phyloP scores from a whole-genome alignment of 2,797 vertebrate species.

The Ciconia nigra region DNA sequence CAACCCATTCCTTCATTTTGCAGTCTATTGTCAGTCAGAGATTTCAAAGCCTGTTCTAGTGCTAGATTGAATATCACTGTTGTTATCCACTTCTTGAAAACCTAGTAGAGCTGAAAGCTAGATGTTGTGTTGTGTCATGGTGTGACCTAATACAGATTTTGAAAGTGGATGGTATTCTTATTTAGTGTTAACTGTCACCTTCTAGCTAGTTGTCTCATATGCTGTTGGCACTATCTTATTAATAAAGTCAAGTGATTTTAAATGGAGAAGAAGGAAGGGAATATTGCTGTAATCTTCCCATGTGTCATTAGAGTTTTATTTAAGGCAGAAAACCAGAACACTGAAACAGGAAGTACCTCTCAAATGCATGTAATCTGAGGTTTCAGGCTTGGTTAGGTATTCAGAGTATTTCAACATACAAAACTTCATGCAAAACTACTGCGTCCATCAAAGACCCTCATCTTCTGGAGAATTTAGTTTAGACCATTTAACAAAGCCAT shows the following conservation, averaged over 20 bases:
- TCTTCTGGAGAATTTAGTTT: background rate
- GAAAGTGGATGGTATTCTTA: background rate
- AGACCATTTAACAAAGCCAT: background rate
- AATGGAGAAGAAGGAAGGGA: background rate
- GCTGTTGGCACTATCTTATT: background rate
- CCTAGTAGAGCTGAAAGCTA: background rate
- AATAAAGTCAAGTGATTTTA: background rate
- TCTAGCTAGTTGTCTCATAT: background rate
- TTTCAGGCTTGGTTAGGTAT: background rate
- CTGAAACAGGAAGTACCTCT: background rate
- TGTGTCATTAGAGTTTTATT: background rate
- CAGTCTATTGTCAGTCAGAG: background rate
- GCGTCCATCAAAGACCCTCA: background rate
- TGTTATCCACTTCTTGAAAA: background rate
- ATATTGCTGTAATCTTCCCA: background rate
- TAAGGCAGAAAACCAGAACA: background rate
- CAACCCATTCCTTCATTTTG: background rate
- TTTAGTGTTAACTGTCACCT: background rate
- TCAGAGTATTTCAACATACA: background rate
- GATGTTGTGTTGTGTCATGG: fast-evolving
- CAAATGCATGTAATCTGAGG: background rate
- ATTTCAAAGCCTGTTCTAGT: background rate
- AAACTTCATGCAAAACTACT: background rate
- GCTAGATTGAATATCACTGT: background rate
- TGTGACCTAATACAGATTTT: background rate